phyloP scores from a whole-genome alignment of 2,888 invertebrate genomes.

The Drosophila mulleri region DNA sequence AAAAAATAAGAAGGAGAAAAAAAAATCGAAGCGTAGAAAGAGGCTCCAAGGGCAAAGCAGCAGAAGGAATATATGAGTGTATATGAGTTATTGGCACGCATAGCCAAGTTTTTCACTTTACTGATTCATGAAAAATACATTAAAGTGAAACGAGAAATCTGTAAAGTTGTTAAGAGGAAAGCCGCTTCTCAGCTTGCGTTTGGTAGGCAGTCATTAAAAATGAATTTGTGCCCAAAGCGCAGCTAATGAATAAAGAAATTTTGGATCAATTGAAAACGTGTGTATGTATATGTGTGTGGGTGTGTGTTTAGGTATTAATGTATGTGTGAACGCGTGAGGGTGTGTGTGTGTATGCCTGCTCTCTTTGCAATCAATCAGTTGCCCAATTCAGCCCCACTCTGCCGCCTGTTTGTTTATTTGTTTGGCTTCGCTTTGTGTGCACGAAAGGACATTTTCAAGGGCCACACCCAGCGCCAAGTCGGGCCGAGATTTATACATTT shows the following conservation, averaged over 20 bases:
- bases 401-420: conserved; percentile 48
- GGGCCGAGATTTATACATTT: conserved; percentile 65
- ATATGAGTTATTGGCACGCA: conserved; percentile 76
- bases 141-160: conserved; percentile 60
- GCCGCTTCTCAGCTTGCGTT: conserved; percentile 1
- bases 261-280: conserved; percentile 27
- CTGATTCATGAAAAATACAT: conserved; percentile 78
- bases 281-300: not conserved
- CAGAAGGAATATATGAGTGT: conserved; percentile 70
- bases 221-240: conserved; percentile 73
- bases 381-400: conserved; percentile 48
- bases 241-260: conserved; percentile 76
- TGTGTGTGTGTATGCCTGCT: conserved; percentile 10
- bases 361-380: conserved; percentile 70
- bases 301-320: no score
- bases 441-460: conserved; percentile 38
- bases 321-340: not conserved
- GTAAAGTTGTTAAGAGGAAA: conserved; percentile 11
- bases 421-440: conserved; percentile 35
- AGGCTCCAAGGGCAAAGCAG: conserved; percentile 17
- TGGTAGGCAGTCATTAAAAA: conserved; percentile 68
- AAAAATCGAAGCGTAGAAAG: not conserved
- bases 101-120: conserved; percentile 71
- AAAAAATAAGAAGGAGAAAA: no score
- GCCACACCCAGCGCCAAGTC: not conserved